Percentiles rank a stretch among this genome's conserved stretches.
phyloP scores from a whole-genome alignment of 2,888 invertebrate species.

The Camptogramma bilineatum region DNA sequence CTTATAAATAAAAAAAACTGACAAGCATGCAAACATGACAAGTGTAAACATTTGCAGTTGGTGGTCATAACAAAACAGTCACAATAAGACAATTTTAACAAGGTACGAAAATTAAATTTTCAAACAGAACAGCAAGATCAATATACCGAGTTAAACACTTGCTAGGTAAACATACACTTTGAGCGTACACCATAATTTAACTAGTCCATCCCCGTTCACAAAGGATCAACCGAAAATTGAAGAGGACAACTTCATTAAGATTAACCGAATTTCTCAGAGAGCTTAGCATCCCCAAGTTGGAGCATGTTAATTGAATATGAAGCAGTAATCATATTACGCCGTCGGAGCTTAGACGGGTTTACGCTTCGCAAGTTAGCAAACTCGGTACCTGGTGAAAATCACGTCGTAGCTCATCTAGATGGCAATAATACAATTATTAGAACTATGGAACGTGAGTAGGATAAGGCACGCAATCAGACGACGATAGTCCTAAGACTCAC shows the following conservation, averaged over 20 bases:
- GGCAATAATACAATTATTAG: conserved; percentile 7
- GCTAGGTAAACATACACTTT: neutral
- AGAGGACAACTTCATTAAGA: conserved; percentile 43
- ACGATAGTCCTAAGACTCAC: neutral
- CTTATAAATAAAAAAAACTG: too few species aligned
- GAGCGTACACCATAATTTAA: neutral
- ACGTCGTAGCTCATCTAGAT: conserved; percentile 21
- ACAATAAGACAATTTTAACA: neutral
- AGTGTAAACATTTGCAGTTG: too few species aligned
- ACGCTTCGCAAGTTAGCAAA: conserved; percentile 22
- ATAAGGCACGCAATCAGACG: neutral
- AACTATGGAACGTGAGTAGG: neutral
- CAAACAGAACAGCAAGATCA: neutral
- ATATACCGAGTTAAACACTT: neutral
- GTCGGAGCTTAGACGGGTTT: conserved; percentile 29
- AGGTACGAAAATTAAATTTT: neutral
- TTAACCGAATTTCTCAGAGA: conserved; percentile 42
- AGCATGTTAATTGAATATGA: conserved; percentile 54
- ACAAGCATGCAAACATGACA: too few species aligned
- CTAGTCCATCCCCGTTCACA: neutral
- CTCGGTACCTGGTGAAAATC: conserved; percentile 30
- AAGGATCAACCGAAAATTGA: conserved; percentile 22
- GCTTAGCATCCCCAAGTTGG: conserved; percentile 32
- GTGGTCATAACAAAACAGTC: too few species aligned
- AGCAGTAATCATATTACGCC: conserved; percentile 41